Evolutionary conservation across 2,113 vertebrate species (phyloP).

Genomic region (Ophthalmotilapia sp.): DNA sequence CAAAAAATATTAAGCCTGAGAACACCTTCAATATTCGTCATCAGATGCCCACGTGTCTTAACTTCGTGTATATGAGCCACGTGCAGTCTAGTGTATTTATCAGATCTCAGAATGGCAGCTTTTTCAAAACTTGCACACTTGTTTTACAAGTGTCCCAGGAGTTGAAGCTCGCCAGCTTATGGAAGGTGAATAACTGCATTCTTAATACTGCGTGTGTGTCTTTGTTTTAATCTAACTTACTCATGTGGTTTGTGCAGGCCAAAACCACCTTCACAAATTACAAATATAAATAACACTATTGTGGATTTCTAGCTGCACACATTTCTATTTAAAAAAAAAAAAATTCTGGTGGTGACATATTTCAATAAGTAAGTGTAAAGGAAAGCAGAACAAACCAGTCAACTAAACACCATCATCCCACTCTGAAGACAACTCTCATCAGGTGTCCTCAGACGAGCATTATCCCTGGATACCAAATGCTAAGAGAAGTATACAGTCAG

Average conservation of each 20-base stretch:
- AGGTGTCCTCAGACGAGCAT: slow-evolving; percentile 34
- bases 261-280: neutral
- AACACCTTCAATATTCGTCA: slow-evolving; percentile 18
- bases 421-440: slow-evolving; percentile 27
- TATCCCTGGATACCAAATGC: slow-evolving; percentile 59
- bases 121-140: neutral
- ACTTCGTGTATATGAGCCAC: neutral
- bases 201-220: neutral
- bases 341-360: neutral
- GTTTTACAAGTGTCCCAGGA: neutral
- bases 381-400: slow-evolving; percentile 38
- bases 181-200: neutral
- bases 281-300: slow-evolving; percentile 48
- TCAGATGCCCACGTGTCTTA: neutral
- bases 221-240: neutral
- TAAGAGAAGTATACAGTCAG: slow-evolving; percentile 76
- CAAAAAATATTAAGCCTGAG: slow-evolving; percentile 12
- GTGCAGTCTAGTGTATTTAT: neutral
- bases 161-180: neutral
- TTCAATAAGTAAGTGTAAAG: slow-evolving; percentile 24
- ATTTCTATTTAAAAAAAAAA: neutral
- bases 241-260: neutral
- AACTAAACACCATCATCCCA: slow-evolving; percentile 20
- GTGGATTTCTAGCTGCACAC: slow-evolving; percentile 27
- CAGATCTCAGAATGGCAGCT: neutral